Percentiles rank a stretch among this genome's conserved stretches.
Evolutionary conservation across 2,888 invertebrate genomes (phyloP).

Genomic region (Actias luna): DNA sequence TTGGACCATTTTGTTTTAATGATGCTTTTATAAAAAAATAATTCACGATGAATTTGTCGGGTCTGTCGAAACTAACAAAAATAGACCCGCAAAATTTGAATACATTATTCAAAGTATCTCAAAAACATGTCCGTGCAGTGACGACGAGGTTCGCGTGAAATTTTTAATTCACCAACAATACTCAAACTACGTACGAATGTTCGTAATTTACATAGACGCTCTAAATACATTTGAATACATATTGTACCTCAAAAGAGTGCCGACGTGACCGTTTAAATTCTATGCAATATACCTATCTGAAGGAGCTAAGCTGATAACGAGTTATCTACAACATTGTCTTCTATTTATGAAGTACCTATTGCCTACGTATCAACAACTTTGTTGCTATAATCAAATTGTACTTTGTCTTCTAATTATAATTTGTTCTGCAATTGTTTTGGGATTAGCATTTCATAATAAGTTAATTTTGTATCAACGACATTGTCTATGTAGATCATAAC

Average conservation of each 20-base stretch:
- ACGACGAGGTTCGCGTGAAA: neutral
- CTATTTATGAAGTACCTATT: neutral
- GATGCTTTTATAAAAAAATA: too few species aligned
- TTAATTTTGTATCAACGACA: too few species aligned
- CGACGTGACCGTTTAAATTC: conserved; percentile 33
- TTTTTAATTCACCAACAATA: neutral
- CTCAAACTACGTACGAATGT: neutral
- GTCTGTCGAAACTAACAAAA: neutral
- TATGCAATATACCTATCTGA: conserved; percentile 18
- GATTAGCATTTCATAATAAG: too few species aligned
- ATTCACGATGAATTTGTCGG: too few species aligned
- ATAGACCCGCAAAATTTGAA: neutral
- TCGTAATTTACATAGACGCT: conserved; percentile 28
- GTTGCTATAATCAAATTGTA: neutral
- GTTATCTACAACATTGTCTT: conserved; percentile 10
- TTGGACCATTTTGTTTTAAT: neutral
- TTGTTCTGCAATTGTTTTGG: neutral
- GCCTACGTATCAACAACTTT: neutral
- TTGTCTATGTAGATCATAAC: too few species aligned
- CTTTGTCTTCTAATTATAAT: neutral
- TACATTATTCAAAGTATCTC: neutral
- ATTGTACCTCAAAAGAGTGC: conserved; percentile 29
- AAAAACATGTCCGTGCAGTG: neutral
- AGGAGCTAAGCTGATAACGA: conserved; percentile 18
- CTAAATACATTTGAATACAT: conserved; percentile 49